Percentiles rank a stretch among this genome's conserved stretches.
These are phyloP conservation scores for Python bivittatus DNA, from an alignment of 2,113 vertebrate genomes.

Conservation along the genomic window DNA sequence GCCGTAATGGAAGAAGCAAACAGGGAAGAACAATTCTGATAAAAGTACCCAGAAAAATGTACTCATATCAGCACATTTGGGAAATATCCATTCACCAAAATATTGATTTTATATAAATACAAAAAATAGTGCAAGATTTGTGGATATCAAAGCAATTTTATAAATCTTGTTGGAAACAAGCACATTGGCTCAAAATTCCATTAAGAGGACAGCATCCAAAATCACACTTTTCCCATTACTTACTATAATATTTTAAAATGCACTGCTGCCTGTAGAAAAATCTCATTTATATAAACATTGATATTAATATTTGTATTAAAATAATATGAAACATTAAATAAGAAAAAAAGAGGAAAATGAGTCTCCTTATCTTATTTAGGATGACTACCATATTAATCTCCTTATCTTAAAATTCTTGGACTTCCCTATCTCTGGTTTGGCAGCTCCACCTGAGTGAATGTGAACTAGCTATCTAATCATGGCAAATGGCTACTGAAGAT, in stretches of 20 bases:
- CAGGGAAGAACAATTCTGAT: background rate
- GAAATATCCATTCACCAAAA: background rate
- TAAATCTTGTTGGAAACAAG: background rate
- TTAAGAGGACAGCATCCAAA: background rate
- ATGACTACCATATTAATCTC: background rate
- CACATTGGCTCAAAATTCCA: background rate
- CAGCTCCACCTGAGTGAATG: background rate
- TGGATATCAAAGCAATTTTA: background rate
- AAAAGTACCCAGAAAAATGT: background rate
- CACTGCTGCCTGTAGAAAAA: background rate
- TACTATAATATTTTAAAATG: background rate
- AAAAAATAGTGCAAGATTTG: background rate
- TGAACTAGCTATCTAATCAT: background rate
- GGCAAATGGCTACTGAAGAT: background rate
- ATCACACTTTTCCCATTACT: background rate
- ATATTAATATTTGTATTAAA: background rate
- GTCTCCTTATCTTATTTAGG: background rate
- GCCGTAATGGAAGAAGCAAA: background rate
- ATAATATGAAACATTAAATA: background rate
- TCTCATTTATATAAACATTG: background rate
- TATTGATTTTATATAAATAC: background rate
- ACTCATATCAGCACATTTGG: background rate
- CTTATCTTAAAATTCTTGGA: background rate
- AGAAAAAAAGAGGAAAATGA: background rate
- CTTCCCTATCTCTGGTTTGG: background rate